Percentiles rank a stretch among this genome's conserved stretches.
These are phyloP conservation scores for Rhagoletis zephyria DNA, from an alignment of 1,140 invertebrate genomes.

Conservation along the genomic window DNA sequence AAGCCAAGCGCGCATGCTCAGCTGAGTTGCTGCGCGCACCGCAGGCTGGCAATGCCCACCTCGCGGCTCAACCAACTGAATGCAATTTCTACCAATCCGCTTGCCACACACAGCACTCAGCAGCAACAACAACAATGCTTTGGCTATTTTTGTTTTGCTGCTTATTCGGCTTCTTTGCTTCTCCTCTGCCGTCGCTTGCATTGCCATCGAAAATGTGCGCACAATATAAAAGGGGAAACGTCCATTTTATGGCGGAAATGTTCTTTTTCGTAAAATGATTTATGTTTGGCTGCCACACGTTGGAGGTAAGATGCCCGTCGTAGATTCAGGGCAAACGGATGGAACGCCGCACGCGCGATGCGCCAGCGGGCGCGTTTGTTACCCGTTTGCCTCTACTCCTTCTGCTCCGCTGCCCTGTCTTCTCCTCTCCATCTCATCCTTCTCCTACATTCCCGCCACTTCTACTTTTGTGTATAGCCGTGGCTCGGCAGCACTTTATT, in stretches of 20 bases:
- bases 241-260: slow-evolving; percentile 55
- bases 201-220: background rate
- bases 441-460: background rate
- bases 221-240: slow-evolving; percentile 54
- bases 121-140: background rate
- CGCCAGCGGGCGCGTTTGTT: background rate
- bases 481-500: slow-evolving; percentile 44
- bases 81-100: background rate
- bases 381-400: background rate
- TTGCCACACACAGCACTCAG: too few relatives aligned
- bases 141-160: background rate
- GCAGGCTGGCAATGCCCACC: background rate
- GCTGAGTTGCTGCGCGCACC: background rate
- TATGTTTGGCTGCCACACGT: slow-evolving; percentile 31
- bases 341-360: slow-evolving; percentile 14
- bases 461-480: background rate
- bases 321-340: slow-evolving; percentile 42
- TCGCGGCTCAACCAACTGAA: background rate
- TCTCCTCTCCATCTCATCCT: background rate
- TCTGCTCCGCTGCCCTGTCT: background rate
- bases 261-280: slow-evolving; percentile 52
- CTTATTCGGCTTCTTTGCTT: background rate
- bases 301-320: background rate
- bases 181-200: too few relatives aligned
- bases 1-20: background rate